These are phyloP conservation scores for Rosalia funebris DNA, from an alignment of 2,888 invertebrate genomes.

Conservation along the genomic window DNA sequence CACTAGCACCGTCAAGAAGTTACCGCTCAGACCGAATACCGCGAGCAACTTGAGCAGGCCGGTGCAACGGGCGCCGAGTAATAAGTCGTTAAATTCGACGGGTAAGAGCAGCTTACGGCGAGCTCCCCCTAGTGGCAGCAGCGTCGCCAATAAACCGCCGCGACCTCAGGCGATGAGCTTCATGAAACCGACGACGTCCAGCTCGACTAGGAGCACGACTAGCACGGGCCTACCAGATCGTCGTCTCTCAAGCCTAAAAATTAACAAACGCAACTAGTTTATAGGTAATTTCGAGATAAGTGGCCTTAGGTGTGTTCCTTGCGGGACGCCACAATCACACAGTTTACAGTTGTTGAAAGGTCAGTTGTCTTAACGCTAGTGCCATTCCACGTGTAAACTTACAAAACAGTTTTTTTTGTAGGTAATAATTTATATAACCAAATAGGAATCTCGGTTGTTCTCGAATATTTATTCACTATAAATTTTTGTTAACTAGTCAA, in stretches of 20 bases:
- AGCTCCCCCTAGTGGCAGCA: slow-evolving; percentile 46
- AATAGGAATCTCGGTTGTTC: slow-evolving; percentile 18
- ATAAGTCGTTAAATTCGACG: slow-evolving; percentile 34
- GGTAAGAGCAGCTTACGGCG: slow-evolving; percentile 30
- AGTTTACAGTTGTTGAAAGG: not conserved
- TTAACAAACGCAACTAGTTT: slow-evolving; percentile 25
- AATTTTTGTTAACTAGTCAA: slow-evolving; percentile 47
- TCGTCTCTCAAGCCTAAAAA: slow-evolving; percentile 45
- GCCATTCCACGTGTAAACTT: slow-evolving; percentile 23
- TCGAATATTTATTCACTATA: slow-evolving; percentile 18
- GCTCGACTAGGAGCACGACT: slow-evolving; percentile 71
- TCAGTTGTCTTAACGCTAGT: slow-evolving; percentile 4
- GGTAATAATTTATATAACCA: slow-evolving; percentile 9
- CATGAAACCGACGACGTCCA: slow-evolving; percentile 89
- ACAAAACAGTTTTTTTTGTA: not conserved
- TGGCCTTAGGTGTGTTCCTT: slow-evolving; percentile 18
- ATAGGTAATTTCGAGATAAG: slow-evolving; percentile 11
- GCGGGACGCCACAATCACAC: not conserved
- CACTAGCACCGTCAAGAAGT: slow-evolving; percentile 79
- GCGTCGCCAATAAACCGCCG: slow-evolving; percentile 54
- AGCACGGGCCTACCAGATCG: slow-evolving; percentile 24
- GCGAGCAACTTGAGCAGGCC: slow-evolving; percentile 47
- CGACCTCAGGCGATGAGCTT: slow-evolving; percentile 67
- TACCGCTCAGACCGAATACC: slow-evolving; percentile 63
- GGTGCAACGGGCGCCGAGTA: slow-evolving; percentile 46